Conservation (phyloP, 2,888 invertebrate genomes). For the Geotrupes spiniger region DNA sequence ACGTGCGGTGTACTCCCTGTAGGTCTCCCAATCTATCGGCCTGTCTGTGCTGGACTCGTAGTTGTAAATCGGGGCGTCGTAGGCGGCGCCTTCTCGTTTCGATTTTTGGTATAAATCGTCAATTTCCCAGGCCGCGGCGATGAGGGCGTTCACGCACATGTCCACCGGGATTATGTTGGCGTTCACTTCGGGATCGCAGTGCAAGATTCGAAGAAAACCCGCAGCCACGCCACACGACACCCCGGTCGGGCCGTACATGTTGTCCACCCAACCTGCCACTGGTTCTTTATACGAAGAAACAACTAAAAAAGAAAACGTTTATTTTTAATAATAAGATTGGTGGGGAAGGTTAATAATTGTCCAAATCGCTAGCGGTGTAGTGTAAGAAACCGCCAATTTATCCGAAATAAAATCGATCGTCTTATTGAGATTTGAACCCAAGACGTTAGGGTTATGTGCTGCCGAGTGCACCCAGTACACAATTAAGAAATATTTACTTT, state of each 20-base stretch:
- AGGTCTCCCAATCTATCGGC: constrained; percentile 74
- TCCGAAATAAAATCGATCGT: too few relatives aligned
- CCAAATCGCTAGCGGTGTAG: too few relatives aligned
- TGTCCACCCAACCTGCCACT: constrained; percentile 84
- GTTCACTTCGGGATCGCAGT: constrained; percentile 63
- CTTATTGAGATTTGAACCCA: too few relatives aligned
- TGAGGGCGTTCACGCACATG: constrained; percentile 76
- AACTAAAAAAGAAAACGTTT: constrained; percentile 48
- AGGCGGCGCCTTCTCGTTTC: constrained; percentile 23
- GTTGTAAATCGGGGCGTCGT: constrained; percentile 73
- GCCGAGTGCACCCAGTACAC: too few relatives aligned
- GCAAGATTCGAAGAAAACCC: constrained; percentile 72
- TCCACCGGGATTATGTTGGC: constrained; percentile 80
- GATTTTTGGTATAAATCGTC: constrained; percentile 33
- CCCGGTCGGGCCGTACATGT: constrained; percentile 85
- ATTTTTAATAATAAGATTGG: too few relatives aligned
- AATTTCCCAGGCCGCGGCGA: constrained; percentile 74
- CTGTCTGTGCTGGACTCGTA: constrained; percentile 82
- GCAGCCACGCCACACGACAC: constrained; percentile 70
- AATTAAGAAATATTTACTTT: too few relatives aligned
- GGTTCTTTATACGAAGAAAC: constrained; percentile 71
- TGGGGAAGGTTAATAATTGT: too few relatives aligned
- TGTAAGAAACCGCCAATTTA: too few relatives aligned
- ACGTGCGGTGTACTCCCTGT: constrained; percentile 58
- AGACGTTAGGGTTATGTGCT: too few relatives aligned